Conservation (phyloP, 2,888 invertebrate genomes). For the Mimachlamys varia region DNA sequence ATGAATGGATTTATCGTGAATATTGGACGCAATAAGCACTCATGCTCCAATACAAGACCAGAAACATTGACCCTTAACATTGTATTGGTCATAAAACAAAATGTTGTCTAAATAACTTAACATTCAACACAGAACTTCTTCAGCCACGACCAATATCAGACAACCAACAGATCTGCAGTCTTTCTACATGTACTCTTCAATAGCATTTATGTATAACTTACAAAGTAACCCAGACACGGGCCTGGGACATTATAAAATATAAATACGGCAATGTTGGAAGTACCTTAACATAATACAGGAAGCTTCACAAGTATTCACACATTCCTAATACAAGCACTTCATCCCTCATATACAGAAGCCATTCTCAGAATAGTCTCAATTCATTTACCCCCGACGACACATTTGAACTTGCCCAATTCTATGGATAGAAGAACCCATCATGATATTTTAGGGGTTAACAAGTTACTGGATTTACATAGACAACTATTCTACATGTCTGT, state of each 20-base stretch:
- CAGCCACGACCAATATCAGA: not conserved
- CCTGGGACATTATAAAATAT: not conserved
- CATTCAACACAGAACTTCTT: not conserved
- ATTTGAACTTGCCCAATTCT: too few relatives aligned
- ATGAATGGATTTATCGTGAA: not conserved
- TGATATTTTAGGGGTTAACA: too few relatives aligned
- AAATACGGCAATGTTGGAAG: not conserved
- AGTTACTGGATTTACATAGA: not conserved
- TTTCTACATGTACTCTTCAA: not conserved
- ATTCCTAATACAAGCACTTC: not conserved
- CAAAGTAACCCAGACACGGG: not conserved
- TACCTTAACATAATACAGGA: not conserved
- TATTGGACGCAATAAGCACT: not conserved
- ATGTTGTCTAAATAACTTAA: not conserved
- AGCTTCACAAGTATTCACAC: not conserved
- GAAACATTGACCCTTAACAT: not conserved
- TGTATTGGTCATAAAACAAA: not conserved
- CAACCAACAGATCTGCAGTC: not conserved
- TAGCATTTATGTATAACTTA: not conserved
- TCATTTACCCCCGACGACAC: too few relatives aligned
- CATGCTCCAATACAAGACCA: not conserved
- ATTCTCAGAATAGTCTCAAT: not conserved
- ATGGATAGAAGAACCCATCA: too few relatives aligned
- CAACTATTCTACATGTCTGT: not conserved
- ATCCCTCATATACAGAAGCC: not conserved